Conservation (phyloP, 2,888 invertebrate genomes). For the Lasius fuliginosus region DNA sequence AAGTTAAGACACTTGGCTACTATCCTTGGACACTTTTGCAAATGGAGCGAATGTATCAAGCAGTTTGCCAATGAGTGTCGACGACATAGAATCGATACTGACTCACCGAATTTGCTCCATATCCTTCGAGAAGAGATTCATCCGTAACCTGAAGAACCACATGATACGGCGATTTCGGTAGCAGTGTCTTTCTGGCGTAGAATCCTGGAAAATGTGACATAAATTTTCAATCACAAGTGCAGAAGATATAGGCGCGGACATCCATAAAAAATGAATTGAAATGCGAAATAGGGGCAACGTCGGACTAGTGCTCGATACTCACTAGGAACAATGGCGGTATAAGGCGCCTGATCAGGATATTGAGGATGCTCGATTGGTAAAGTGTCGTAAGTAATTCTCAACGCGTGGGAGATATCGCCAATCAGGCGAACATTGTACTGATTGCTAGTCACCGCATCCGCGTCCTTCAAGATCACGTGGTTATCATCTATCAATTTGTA, state of each 20-base stretch:
- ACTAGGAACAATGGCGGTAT: constrained; percentile 82
- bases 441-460: constrained; percentile 85
- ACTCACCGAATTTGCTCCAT: constrained; percentile 85
- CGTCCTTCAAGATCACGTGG: constrained; percentile 85
- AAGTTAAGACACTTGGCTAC: constrained; percentile 16
- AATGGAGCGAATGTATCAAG: constrained; percentile 43
- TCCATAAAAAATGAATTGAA: not conserved
- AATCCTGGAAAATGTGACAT: constrained; percentile 75
- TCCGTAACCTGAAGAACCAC: constrained; percentile 88
- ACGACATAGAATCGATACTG: constrained; percentile 48
- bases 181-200: constrained; percentile 80
- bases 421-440: constrained; percentile 84
- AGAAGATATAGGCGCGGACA: no score
- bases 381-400: constrained; percentile 83
- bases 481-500: constrained; percentile 81
- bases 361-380: constrained; percentile 82
- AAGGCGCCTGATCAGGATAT: constrained; percentile 72
- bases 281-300: not conserved
- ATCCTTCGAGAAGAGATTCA: constrained; percentile 85
- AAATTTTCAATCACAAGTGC: not conserved
- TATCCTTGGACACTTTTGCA: constrained; percentile 49
- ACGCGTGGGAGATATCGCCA: constrained; percentile 83
- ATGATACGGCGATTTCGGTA: constrained; percentile 87
- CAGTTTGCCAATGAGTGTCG: constrained; percentile 34
- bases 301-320: constrained; percentile 58